Conservation (phyloP, 2,888 invertebrate species). For the Ephialtes manifestator region DNA sequence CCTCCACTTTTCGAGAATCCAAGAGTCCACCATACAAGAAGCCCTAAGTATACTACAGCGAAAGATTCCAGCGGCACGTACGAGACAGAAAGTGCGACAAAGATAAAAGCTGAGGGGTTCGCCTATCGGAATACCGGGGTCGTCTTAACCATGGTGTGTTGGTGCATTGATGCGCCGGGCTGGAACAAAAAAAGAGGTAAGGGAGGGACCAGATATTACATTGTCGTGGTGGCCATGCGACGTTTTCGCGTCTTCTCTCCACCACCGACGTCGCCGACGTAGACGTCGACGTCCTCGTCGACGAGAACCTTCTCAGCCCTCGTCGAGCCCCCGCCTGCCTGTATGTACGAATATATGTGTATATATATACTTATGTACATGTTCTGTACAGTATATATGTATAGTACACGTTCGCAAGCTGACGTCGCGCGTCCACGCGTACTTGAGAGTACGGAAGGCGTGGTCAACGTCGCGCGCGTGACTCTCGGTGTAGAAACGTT, state of each 20-base stretch:
- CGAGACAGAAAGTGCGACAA: conserved; percentile 44
- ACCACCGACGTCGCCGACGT: conserved; percentile 64
- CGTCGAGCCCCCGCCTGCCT: background rate
- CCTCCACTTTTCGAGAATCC: background rate
- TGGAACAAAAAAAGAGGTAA: conserved; percentile 49
- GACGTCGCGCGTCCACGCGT: conserved; percentile 64
- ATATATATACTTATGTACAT: background rate
- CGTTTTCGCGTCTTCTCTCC: conserved; percentile 61
- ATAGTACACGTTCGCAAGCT: conserved; percentile 43
- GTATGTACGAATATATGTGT: background rate
- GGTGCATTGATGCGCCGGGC: conserved; percentile 20
- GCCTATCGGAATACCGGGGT: conserved; percentile 65
- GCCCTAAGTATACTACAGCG: conserved; percentile 32
- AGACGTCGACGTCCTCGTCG: conserved; percentile 67
- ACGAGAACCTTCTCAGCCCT: conserved; percentile 31
- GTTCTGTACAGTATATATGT: conserved; percentile 21
- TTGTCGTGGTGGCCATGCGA: conserved; percentile 67
- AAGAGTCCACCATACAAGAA: background rate
- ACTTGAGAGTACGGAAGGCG: conserved; percentile 78
- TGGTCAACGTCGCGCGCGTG: conserved; percentile 77
- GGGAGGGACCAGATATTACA: conserved; percentile 74
- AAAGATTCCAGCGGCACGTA: conserved; percentile 58
- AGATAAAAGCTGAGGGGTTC: conserved; percentile 52
- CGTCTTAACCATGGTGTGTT: conserved; percentile 48
- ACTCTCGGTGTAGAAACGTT: conserved; percentile 63